These are phyloP conservation scores for Forbesichthys papilliferus DNA, from an alignment of 2,113 vertebrate species.

Conservation along the genomic window DNA sequence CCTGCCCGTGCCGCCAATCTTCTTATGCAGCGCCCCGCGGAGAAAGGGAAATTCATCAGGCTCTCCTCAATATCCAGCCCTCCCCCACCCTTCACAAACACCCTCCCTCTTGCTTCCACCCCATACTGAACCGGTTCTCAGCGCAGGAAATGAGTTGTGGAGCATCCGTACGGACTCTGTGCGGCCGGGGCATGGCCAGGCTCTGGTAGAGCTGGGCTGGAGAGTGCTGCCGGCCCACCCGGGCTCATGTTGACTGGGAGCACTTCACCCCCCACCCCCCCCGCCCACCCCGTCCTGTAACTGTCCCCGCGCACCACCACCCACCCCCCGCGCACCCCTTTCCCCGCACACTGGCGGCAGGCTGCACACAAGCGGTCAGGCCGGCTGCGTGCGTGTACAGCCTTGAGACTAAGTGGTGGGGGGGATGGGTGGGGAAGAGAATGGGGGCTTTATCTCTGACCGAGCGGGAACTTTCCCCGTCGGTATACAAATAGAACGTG, in stretches of 20 bases:
- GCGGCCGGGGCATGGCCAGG: conserved; percentile 80
- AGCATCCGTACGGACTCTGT: conserved; percentile 83
- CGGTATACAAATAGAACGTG: conserved; percentile 99
- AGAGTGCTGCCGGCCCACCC: conserved; percentile 85
- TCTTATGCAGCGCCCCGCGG: conserved; percentile 80
- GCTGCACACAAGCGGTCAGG: conserved; percentile 85
- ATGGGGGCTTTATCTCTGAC: conserved; percentile 86
- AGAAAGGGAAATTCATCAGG: conserved; percentile 83
- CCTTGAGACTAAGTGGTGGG: conserved; percentile 40
- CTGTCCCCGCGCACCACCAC: conserved; percentile 83
- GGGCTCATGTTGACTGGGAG: conserved; percentile 86
- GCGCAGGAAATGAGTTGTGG: conserved; percentile 84
- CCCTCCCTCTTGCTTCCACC: conserved; percentile 71
- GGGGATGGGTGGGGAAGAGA: conserved; percentile 74
- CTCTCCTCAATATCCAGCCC: conserved; percentile 56
- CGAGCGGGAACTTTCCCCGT: conserved; percentile 91
- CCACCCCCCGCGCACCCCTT: conserved; percentile 70
- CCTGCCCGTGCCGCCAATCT: conserved; percentile 78
- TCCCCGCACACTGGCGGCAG: conserved; percentile 74
- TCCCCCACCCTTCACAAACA: conserved; percentile 42
- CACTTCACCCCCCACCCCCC: conserved; percentile 43
- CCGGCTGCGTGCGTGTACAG: conserved; percentile 77
- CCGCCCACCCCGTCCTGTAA: conserved; percentile 81
- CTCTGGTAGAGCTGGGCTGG: conserved; percentile 82
- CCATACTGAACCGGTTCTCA: conserved; percentile 82